Percentiles rank a stretch among this genome's conserved stretches.
phyloP scores from a whole-genome alignment of 2,888 invertebrate species.

The Dryobota labecula region DNA sequence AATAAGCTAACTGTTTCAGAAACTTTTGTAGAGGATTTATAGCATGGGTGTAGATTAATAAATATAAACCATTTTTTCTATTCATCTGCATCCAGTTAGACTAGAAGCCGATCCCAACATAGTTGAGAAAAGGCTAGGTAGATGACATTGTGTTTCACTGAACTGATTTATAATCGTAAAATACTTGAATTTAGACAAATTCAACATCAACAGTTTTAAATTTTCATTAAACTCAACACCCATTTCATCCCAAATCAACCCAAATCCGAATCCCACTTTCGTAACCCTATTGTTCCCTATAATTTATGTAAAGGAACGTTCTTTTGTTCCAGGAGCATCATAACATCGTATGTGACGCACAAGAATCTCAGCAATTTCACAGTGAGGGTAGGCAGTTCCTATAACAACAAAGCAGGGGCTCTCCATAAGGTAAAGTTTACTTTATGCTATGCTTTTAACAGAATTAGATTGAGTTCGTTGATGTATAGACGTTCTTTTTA shows the following conservation, averaged over 20 bases:
- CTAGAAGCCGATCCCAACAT: no score
- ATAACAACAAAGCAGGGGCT: conserved; percentile 82
- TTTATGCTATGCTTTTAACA: neutral
- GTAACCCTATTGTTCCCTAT: conserved; percentile 9
- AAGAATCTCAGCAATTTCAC: conserved; percentile 79
- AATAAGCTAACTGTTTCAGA: no score
- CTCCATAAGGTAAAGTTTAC: conserved; percentile 76
- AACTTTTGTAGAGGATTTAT: no score
- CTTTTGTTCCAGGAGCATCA: conserved; percentile 75
- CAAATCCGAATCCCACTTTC: conserved; percentile 17
- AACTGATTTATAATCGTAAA: neutral
- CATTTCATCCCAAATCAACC: neutral
- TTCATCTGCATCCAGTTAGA: no score
- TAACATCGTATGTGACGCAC: conserved; percentile 82
- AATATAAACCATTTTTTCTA: no score
- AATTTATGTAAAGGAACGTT: conserved; percentile 28
- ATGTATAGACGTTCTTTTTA: conserved; percentile 1
- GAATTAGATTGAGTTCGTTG: conserved; percentile 1
- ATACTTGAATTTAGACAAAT: neutral
- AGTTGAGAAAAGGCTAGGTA: no score
- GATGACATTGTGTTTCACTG: no score
- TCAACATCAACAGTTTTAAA: neutral
- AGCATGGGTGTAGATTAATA: no score
- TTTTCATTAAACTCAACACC: neutral
- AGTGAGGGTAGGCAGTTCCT: conserved; percentile 82